Conservation (phyloP, 2,888 invertebrate species). For the Lasioglossum villosulum region DNA sequence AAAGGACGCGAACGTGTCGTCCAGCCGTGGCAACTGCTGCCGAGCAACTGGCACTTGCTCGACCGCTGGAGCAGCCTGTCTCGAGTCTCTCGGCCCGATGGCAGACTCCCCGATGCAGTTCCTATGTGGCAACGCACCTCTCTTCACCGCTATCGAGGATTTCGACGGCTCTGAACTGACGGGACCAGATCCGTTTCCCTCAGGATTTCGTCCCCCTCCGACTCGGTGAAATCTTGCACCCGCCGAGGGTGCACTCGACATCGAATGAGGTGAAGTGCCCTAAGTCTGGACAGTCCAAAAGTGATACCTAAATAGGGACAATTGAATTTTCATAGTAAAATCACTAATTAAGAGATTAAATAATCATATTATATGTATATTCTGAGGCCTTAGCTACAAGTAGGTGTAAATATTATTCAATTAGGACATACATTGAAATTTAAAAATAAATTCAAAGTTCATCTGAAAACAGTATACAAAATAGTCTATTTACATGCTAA, state of each 20-base stretch:
- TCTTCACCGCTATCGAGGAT: slow-evolving; percentile 51
- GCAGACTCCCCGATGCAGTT: slow-evolving; percentile 59
- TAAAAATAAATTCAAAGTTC: too few species aligned
- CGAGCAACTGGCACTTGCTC: slow-evolving; percentile 81
- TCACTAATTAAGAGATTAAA: too few species aligned
- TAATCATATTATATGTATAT: too few species aligned
- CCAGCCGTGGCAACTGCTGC: slow-evolving; percentile 81
- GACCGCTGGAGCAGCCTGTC: slow-evolving; percentile 62
- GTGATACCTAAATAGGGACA: too few species aligned
- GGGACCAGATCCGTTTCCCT: background rate
- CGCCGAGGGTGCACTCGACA: background rate
- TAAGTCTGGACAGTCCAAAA: too few species aligned
- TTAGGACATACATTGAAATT: too few species aligned
- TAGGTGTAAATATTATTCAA: too few species aligned
- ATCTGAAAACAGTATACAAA: too few species aligned
- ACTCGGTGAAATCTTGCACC: background rate
- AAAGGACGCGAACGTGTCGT: slow-evolving; percentile 61
- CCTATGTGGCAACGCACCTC: slow-evolving; percentile 36
- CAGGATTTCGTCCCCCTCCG: background rate
- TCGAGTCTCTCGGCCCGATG: slow-evolving; percentile 36
- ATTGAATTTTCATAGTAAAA: too few species aligned
- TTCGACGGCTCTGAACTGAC: slow-evolving; percentile 40
- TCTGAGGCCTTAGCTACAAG: too few species aligned
- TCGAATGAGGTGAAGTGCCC: too few species aligned
- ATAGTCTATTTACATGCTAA: too few species aligned